Evolutionary conservation across 2,888 invertebrate genomes (phyloP).

Genomic region (Chrysolina oricalcia): DNA sequence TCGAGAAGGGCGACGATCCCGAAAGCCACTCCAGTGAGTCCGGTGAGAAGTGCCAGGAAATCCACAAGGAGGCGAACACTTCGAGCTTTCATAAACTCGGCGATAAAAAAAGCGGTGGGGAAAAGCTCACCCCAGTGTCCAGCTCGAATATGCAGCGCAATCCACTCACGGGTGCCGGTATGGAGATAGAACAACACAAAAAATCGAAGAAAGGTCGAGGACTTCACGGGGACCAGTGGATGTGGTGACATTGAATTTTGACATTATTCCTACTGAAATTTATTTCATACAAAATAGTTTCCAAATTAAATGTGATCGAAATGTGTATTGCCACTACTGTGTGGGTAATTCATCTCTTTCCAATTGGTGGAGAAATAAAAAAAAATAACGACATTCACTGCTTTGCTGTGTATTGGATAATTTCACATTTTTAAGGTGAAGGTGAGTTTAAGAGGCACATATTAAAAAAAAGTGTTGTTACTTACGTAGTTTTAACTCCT

Average conservation of each 20-base stretch:
- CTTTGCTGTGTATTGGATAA: too few species aligned
- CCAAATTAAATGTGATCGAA: background rate
- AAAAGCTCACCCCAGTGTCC: constrained; percentile 8
- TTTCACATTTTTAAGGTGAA: too few species aligned
- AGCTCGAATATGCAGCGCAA: constrained; percentile 59
- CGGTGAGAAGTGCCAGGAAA: constrained; percentile 13
- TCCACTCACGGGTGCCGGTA: constrained; percentile 62
- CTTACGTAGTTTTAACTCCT: too few species aligned
- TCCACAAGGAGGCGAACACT: constrained; percentile 5
- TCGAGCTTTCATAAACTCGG: constrained; percentile 2
- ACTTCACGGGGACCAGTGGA: constrained; percentile 51
- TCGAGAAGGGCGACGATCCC: constrained; percentile 23
- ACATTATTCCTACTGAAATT: background rate
- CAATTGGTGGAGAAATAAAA: too few species aligned
- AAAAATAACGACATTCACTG: too few species aligned
- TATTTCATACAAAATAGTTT: constrained; percentile 9
- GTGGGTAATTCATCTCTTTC: background rate
- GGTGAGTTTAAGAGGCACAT: too few species aligned
- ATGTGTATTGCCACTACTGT: background rate
- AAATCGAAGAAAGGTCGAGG: constrained; percentile 55
- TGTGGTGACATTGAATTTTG: constrained; percentile 51
- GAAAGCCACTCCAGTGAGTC: background rate
- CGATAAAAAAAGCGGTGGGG: constrained; percentile 2
- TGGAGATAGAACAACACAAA: constrained; percentile 56
- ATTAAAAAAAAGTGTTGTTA: too few species aligned